Evolutionary conservation across 1,140 invertebrate species (phyloP), one percentile per base, ranked within the genome.

Genomic region (Cryptotermes secundus): DNA sequence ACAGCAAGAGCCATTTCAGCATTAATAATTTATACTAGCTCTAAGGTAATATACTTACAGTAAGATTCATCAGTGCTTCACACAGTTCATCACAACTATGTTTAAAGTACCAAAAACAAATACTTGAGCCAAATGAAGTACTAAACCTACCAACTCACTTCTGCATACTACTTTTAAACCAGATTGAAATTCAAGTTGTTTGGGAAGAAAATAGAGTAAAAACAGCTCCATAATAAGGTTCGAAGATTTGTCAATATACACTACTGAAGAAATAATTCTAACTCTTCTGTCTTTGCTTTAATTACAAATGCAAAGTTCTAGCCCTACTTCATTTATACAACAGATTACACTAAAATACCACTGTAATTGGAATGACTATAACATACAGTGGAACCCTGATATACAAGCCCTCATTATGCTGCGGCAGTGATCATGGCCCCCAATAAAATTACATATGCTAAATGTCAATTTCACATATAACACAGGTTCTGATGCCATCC

Each of bases 271-370:
- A n/a, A n/a, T n/a, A 45, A 45, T 16, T 45, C 38, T 38, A 38
- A 38, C 38, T 38, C 16, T 59, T 59, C 6, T n/a, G n/a, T 65
- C 59, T 65, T 65, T 65, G 26, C 59, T n/a, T 3, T 65, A 65
- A 31, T n/a, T 12, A n/a, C 59, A 45, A 45, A 45, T 45, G 45
- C 16, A 7, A 65, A 26, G n/a, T 45, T 80, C 84, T 34, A 81
- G 45, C 79, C 80, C 65, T 9, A 35, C 35, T 45, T 35, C 79
- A 83, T 84, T 65, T n/a, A 65, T 65, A 45, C 45, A 45, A 45
- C 14, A 38, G 4, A n/a, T n/a, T n/a, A 65, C n/a, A 65, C 24
- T 65, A 65, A 65, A 65, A 65, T n/a, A 65, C 19, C 59, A 65
- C 4, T 65, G 59, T 31, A 65, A n/a, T 12, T 65, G 59, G 59